Base-by-base conservation (phyloP, 1,140 invertebrate species). In the Ridgeia piscesae region DNA sequence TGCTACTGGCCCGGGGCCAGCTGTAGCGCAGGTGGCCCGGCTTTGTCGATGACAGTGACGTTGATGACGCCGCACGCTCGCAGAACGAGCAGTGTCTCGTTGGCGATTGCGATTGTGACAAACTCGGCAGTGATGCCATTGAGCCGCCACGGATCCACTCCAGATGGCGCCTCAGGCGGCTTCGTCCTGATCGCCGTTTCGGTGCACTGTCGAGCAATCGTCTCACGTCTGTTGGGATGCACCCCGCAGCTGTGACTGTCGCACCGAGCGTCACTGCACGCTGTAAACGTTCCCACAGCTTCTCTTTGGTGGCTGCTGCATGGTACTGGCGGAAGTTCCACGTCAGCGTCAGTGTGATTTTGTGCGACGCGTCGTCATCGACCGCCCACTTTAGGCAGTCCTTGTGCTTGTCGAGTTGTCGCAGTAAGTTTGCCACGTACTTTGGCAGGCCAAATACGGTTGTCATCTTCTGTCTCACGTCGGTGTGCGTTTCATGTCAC, bases 371-470 rank as follows among this genome's bases (percentile, higher is more conserved):
- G 58, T 77, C 58, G 34, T 93, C 92, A 9, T 58, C 33, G 33
- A 93, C 88, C 27, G 42, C 92, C 92, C 92, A 93, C 91, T 93
- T 93, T 33, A 93, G 91, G 58, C 91, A 93, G 92, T 93, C 92
- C 35, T 92, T 93, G 50, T 93, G 91, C 11, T 91, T 35, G n/a
- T 93, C 92, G 91, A 93, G 91, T 33, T 91, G 89, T 33, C 88
- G 91, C 35, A 93, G 91, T n/a, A 93, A 34, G 33, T 50, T 58
- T 33, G 89, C 48, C 35, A 93, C 92, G 34, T 93, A 93, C 17
- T 50, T 34, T 33, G 92, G 92, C 89, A 93, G 92, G 33, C 92
- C 92, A 58, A 42, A 90, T 31, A 35, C 34, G 21, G 88, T 42
- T 14, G 89, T 90, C 58, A 77, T 77, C 58, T 21, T 77, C 27